These are phyloP conservation scores for Bibio marci DNA, from an alignment of 2,888 invertebrate genomes.

Conservation along the genomic window DNA sequence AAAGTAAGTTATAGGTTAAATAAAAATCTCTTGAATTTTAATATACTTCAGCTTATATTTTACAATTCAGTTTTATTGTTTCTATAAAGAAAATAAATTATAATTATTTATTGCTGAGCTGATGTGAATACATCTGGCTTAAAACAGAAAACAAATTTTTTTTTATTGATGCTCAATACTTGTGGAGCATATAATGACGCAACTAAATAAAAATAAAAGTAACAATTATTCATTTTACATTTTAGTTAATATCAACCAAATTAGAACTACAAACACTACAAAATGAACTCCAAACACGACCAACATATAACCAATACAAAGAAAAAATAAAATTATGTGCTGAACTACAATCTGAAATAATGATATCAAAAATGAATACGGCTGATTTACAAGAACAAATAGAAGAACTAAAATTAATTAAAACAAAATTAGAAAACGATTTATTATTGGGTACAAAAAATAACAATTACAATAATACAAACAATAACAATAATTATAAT, in stretches of 20 bases:
- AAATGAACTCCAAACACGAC: slow-evolving; percentile 9
- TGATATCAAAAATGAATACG: background rate
- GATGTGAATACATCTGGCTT: no score
- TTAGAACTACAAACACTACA: slow-evolving; percentile 9
- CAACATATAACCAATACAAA: slow-evolving; percentile 9
- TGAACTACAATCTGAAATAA: background rate
- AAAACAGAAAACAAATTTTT: no score
- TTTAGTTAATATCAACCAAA: slow-evolving; percentile 7
- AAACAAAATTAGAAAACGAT: no score
- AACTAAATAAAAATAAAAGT: no score
- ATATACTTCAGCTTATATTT: background rate
- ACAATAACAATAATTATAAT: no score
- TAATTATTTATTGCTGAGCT: no score
- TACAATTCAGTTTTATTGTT: background rate
- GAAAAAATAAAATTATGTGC: slow-evolving; percentile 7
- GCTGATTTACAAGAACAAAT: slow-evolving; percentile 13
- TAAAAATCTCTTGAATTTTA: background rate
- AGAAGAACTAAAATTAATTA: slow-evolving; percentile 13
- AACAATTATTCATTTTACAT: no score
- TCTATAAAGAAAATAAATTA: no score
- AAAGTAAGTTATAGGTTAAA: slow-evolving; percentile 6
- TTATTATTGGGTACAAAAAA: no score
- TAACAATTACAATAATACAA: no score
- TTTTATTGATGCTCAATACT: no score
- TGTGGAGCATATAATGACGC: no score